Percentiles rank a stretch among this genome's conserved stretches.
These are phyloP conservation scores for Corbicula japonica DNA, from an alignment of 2,888 invertebrate genomes.

Conservation along the genomic window DNA sequence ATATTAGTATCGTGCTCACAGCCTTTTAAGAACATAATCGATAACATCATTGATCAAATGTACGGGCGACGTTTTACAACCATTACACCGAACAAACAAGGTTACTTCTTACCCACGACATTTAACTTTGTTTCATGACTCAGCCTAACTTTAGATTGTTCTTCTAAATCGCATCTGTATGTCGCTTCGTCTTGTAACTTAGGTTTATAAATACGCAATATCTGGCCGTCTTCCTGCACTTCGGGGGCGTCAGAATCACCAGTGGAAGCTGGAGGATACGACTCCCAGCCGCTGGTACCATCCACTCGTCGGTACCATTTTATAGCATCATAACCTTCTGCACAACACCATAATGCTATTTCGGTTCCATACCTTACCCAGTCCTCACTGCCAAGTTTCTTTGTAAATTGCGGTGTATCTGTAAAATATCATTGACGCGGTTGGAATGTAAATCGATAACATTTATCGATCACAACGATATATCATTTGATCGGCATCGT, in stretches of 20 bases:
- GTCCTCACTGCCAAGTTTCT: not conserved
- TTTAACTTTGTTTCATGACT: not conserved
- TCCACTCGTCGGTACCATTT: not conserved
- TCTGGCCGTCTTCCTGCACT: constrained; percentile 8
- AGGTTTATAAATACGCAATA: not conserved
- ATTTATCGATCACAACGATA: too few relatives aligned
- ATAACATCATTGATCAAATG: too few relatives aligned
- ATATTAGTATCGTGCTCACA: too few relatives aligned
- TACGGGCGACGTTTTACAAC: too few relatives aligned
- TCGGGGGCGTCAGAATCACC: not conserved
- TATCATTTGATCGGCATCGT: too few relatives aligned
- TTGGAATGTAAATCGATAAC: too few relatives aligned
- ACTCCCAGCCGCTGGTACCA: not conserved
- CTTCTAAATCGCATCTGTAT: constrained; percentile 6
- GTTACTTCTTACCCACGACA: constrained; percentile 17
- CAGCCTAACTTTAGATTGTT: not conserved
- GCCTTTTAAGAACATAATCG: too few relatives aligned
- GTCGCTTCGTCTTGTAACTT: not conserved
- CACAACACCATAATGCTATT: constrained; percentile 4
- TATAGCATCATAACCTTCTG: constrained; percentile 16
- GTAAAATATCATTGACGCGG: too few relatives aligned
- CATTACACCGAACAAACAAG: too few relatives aligned
- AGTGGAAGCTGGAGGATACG: not conserved
- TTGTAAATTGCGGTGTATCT: constrained; percentile 16
- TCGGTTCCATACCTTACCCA: not conserved